Percentiles rank a stretch among this genome's conserved stretches.
Evolutionary conservation across 2,113 vertebrate species (phyloP).

Genomic region (Hemibagrus wyckioides): DNA sequence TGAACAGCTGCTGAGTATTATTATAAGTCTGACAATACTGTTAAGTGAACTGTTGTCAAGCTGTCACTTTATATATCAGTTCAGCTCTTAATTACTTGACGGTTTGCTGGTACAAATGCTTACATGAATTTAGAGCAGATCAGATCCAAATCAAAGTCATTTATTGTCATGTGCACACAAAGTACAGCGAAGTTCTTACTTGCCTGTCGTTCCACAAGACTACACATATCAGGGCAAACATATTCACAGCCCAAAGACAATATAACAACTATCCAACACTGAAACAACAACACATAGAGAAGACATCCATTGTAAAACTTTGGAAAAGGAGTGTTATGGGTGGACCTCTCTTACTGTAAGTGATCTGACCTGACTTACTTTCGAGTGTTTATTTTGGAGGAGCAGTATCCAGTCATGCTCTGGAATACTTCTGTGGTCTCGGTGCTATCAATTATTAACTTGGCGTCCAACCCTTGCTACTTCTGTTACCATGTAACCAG

Average conservation of each 20-base stretch:
- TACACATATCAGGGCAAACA: not conserved
- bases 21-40: conserved; percentile 13
- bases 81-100: not conserved
- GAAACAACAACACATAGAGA: not conserved
- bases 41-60: conserved; percentile 25
- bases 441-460: conserved; percentile 67
- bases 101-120: not conserved
- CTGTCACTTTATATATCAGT: not conserved
- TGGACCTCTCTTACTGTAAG: not conserved
- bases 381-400: conserved; percentile 60
- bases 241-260: not conserved
- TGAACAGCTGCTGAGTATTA: conserved; percentile 36
- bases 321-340: conserved; percentile 13
- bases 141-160: not conserved
- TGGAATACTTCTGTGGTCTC: conserved; percentile 38
- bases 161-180: not conserved
- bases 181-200: not conserved
- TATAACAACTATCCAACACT: not conserved
- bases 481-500: conserved; percentile 55
- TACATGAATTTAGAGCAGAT: not conserved
- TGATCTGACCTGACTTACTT: conserved; percentile 28
- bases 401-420: conserved; percentile 38
- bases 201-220: not conserved
- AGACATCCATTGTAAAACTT: not conserved
- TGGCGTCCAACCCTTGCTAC: conserved; percentile 21